Base-by-base conservation (phyloP, 2,113 vertebrate species). In the Python bivittatus region DNA sequence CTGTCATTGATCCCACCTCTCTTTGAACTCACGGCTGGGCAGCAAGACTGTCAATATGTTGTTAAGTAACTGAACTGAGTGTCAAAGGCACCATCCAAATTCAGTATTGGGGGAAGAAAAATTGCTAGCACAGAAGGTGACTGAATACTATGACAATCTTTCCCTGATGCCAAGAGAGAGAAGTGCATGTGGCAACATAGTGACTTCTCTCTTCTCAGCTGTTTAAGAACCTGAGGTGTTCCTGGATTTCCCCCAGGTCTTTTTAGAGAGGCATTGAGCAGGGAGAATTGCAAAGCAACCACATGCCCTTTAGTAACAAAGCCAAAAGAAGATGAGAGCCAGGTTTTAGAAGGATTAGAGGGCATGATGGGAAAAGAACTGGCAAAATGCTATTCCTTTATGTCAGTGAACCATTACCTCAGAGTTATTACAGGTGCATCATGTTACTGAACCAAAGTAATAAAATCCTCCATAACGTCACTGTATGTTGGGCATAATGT, bases 161-260 rank as follows among this genome's bases (percentile, higher is more conserved):
- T 86, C 3, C 44, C 61, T 54, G 44, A 90, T 90, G 52, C 60
- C 72, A 93, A 44, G 54, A 88, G 12, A 84, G 22, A 13, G 88
- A 92, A 84, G 87, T 29, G 1, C n/a, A 42, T 44, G 1, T 88
- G 38, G 38, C 53, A 90, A 89, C 15, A 92, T 53, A 87, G 48
- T 84, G 72, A 61, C 93, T 90, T 91, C 53, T 93, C 23, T n/a
- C 1, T 86, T 93, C 64, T 94, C 90, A 61, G 52, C 91, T 92
- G 29, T 25, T 92, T 17, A 83, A 33, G 7, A 92, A 92, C 60
- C 61, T 6, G 48, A 4, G 2, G 44, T 85, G 1, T 92, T 92
- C 44, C 68, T 90, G 92, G 60, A 91, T 90, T 94, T 6, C 88
- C 13, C 52, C 6, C 72, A 83, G 11, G 13, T 86, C 91, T 89